Conservation (phyloP, 2,888 invertebrate species). For the Tachystola acroxantha region DNA sequence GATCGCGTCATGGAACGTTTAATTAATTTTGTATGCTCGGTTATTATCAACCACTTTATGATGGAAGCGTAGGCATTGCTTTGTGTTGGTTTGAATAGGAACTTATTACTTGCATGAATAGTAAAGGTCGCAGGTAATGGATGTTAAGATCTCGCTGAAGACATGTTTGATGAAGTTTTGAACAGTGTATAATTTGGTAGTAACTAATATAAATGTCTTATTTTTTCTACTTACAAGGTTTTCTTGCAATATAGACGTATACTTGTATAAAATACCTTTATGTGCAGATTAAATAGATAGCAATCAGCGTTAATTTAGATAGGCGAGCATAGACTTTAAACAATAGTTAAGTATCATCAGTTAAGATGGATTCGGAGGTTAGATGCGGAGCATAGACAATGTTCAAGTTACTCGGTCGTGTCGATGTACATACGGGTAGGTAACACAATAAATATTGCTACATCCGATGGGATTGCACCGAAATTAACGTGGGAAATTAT, state of each 20-base stretch:
- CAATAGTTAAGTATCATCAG: background rate
- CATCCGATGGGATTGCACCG: slow-evolving; percentile 27
- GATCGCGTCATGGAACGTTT: slow-evolving; percentile 37
- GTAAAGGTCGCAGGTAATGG: background rate
- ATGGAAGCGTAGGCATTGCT: slow-evolving; percentile 14
- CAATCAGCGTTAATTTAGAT: background rate
- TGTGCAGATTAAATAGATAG: background rate
- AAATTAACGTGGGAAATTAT: slow-evolving; percentile 46
- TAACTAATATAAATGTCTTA: too few species aligned
- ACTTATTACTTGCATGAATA: slow-evolving; percentile 10
- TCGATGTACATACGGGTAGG: slow-evolving; percentile 25
- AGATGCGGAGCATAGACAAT: slow-evolving; percentile 15
- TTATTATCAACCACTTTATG: slow-evolving; percentile 11
- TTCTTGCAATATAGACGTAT: background rate
- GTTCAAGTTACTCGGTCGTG: slow-evolving; percentile 16
- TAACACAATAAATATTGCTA: slow-evolving; percentile 40
- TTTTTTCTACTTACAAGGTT: too few species aligned
- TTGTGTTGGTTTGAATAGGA: slow-evolving; percentile 25
- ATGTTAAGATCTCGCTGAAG: background rate
- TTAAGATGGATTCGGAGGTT: background rate
- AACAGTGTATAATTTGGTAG: background rate
- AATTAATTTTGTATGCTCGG: slow-evolving; percentile 33
- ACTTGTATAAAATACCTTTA: background rate
- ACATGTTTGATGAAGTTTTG: background rate
- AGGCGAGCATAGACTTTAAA: background rate